phyloP scores from a whole-genome alignment of 2,888 invertebrate species.

The Malthinus flaveolus region DNA sequence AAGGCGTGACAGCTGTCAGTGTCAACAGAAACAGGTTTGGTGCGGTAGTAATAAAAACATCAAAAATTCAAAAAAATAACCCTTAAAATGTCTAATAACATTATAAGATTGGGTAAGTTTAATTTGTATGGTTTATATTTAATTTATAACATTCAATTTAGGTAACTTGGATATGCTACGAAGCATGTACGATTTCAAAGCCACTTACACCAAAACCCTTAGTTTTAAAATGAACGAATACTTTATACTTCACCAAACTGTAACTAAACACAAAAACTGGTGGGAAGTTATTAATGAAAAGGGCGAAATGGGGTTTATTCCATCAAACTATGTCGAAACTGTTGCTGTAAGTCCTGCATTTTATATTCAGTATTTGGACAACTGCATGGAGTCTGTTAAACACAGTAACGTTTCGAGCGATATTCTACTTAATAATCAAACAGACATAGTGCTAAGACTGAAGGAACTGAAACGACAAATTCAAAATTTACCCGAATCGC shows the following conservation, averaged over 20 bases:
- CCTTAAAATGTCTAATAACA: conserved; percentile 25
- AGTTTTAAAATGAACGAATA: conserved; percentile 80
- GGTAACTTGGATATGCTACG: conserved; percentile 81
- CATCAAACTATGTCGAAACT: conserved; percentile 82
- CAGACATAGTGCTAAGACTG: conserved; percentile 64
- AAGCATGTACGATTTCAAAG: conserved; percentile 82
- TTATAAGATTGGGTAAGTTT: conserved; percentile 25
- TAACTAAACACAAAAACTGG: conserved; percentile 82
- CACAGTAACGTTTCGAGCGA: conserved; percentile 41
- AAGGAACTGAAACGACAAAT: conserved; percentile 68
- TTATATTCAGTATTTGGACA: conserved; percentile 71
- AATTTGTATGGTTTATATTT: background rate
- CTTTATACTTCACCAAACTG: conserved; percentile 78
- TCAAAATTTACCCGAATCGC: conserved; percentile 50
- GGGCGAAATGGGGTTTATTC: conserved; percentile 83
- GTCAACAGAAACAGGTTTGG: conserved; percentile 9
- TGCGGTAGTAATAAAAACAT: background rate
- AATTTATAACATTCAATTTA: conserved; percentile 46
- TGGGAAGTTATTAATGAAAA: conserved; percentile 85
- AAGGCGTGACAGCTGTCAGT: conserved; percentile 22
- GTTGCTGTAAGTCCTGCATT: conserved; percentile 76
- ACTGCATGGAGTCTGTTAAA: conserved; percentile 61
- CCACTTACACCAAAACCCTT: conserved; percentile 80
- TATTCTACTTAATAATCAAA: conserved; percentile 55
- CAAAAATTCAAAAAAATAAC: background rate